These are phyloP conservation scores for Urocyon cinereoargenteus DNA, from an alignment of 2,797 vertebrate species.

Conservation along the genomic window DNA sequence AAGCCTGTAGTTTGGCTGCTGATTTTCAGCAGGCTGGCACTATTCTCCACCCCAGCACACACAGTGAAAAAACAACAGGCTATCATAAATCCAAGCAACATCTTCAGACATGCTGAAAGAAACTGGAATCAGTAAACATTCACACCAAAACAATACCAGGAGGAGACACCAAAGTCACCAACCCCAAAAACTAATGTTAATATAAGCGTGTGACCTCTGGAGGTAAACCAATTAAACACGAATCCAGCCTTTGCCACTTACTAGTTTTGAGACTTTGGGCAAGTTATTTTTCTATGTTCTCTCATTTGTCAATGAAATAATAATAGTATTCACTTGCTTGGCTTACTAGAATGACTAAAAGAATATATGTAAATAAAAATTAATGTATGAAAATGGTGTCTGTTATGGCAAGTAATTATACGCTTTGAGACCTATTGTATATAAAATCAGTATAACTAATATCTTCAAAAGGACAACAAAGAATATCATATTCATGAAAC, in stretches of 20 bases:
- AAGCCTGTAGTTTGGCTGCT: background rate
- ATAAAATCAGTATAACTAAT: background rate
- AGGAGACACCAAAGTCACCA: constrained; percentile 15
- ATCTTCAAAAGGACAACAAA: background rate
- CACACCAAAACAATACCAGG: background rate
- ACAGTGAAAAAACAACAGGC: background rate
- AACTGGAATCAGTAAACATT: background rate
- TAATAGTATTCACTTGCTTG: background rate
- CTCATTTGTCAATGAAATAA: background rate
- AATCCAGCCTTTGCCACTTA: background rate
- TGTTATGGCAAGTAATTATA: background rate
- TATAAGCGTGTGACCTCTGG: background rate
- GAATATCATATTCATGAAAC: background rate
- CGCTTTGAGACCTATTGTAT: background rate
- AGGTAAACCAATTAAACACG: background rate
- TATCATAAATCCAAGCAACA: background rate
- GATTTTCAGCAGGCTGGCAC: background rate
- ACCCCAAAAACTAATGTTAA: background rate
- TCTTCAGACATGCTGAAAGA: background rate
- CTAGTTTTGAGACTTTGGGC: background rate
- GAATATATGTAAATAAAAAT: background rate
- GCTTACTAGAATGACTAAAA: background rate
- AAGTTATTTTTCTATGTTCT: background rate
- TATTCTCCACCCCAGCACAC: background rate
- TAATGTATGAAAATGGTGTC: background rate